A percentile compares a stretch with the other conserved stretches of the same genome.
Evolutionary conservation across 2,888 invertebrate species (phyloP).

Genomic region (Mythimna ferrago): DNA sequence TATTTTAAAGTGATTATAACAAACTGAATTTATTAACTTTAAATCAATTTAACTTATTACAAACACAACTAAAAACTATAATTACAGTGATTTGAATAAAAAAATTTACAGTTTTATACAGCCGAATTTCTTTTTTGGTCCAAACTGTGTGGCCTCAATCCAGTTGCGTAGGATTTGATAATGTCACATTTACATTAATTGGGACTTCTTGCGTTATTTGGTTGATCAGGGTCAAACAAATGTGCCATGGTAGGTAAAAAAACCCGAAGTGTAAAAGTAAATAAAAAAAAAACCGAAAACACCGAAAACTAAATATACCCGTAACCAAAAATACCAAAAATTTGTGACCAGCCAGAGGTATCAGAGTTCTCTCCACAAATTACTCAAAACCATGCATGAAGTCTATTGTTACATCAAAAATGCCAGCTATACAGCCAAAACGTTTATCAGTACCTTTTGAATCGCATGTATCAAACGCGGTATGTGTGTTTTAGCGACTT

Average conservation of each 20-base stretch:
- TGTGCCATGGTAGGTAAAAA: neutral
- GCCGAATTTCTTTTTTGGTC: neutral
- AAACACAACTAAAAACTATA: too few relatives aligned
- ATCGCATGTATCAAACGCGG: neutral
- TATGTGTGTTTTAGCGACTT: conserved; percentile 13
- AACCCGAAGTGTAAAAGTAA: too few relatives aligned
- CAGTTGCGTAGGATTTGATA: neutral
- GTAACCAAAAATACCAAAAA: too few relatives aligned
- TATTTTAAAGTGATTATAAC: too few relatives aligned
- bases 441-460: neutral
- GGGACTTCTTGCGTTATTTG: too few relatives aligned
- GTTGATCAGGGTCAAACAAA: neutral
- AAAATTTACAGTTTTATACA: neutral
- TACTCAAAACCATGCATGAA: neutral
- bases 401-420: neutral
- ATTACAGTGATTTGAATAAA: neutral
- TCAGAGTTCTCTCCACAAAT: neutral
- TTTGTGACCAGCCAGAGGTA: too few relatives aligned
- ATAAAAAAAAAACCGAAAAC: too few relatives aligned
- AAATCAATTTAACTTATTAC: too few relatives aligned
- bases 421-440: neutral
- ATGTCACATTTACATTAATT: too few relatives aligned
- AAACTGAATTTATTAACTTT: too few relatives aligned
- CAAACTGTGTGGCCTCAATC: neutral
- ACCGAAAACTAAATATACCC: too few relatives aligned